These are phyloP conservation scores for Enteromius thamalakanensis DNA, from an alignment of 2,797 vertebrate genomes.

Conservation along the genomic window DNA sequence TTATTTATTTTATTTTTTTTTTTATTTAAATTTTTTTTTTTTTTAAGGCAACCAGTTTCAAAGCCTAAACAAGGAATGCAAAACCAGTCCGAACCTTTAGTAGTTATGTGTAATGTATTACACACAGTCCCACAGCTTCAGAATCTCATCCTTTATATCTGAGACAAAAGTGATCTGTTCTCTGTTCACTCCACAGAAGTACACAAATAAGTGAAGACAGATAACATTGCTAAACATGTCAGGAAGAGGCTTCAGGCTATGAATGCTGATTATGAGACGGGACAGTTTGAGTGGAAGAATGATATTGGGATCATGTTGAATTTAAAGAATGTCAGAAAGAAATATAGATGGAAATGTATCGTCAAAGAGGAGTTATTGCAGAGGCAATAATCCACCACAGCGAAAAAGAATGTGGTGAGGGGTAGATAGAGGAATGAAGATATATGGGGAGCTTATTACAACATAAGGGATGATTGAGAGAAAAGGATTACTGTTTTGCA, in stretches of 20 bases:
- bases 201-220: conserved; percentile 12
- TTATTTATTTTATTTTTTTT: no score
- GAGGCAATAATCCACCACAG: not conserved
- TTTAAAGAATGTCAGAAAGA: conserved; percentile 30
- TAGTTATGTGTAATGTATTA: conserved; percentile 11
- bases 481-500: conserved; percentile 71
- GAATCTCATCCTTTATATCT: not conserved
- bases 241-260: not conserved
- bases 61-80: not conserved
- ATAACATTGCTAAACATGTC: conserved; percentile 19
- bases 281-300: conserved; percentile 12
- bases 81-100: not conserved
- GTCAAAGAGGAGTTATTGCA: conserved; percentile 5
- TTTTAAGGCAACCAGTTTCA: conserved; percentile 9
- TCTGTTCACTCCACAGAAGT: conserved; percentile 3
- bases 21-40: no score
- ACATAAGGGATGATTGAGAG: conserved; percentile 29
- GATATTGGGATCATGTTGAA: conserved; percentile 21
- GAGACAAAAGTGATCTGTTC: conserved; percentile 5
- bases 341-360: conserved; percentile 20
- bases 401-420: conserved; percentile 1
- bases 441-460: conserved; percentile 31
- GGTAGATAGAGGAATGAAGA: conserved; percentile 12
- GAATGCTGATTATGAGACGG: conserved; percentile 14
- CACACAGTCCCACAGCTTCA: not conserved